Conservation (phyloP, 2,888 invertebrate species). For the Campoletis raptor region DNA sequence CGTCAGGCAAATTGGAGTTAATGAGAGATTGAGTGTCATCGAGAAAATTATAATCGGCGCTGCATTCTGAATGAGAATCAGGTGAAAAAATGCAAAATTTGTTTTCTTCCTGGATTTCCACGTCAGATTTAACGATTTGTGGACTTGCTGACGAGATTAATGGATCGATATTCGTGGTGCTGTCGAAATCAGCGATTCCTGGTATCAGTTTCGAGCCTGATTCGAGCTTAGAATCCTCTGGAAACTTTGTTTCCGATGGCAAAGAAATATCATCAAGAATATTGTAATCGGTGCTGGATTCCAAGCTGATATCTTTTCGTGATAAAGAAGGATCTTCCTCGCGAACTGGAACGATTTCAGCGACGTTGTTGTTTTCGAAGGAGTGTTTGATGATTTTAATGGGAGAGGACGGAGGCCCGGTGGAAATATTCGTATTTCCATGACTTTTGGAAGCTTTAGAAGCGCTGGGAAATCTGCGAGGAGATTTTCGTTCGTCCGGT, state of each 20-base stretch:
- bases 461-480: background rate
- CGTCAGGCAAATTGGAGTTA: conserved; percentile 51
- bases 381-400: conserved; percentile 14
- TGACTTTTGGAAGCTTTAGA: background rate
- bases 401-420: background rate
- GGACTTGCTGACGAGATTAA: background rate
- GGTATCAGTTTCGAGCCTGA: background rate
- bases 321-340: conserved; percentile 7
- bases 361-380: conserved; percentile 1
- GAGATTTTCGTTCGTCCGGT: conserved; percentile 26
- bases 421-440: background rate
- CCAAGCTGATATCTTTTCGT: conserved; percentile 62
- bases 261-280: conserved; percentile 79
- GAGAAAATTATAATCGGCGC: conserved; percentile 29
- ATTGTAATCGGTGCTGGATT: conserved; percentile 81
- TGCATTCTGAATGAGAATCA: conserved; percentile 30
- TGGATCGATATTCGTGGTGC: background rate
- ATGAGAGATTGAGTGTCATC: conserved; percentile 74
- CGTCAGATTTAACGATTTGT: background rate
- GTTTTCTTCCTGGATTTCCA: background rate
- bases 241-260: conserved; percentile 68
- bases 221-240: conserved; percentile 22
- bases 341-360: conserved; percentile 17
- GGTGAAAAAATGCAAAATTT: background rate
- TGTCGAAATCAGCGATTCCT: background rate